Evolutionary conservation across 2,888 invertebrate genomes (phyloP), one percentile per base, ranked within the genome.

Genomic region (Cantharis nigra): DNA sequence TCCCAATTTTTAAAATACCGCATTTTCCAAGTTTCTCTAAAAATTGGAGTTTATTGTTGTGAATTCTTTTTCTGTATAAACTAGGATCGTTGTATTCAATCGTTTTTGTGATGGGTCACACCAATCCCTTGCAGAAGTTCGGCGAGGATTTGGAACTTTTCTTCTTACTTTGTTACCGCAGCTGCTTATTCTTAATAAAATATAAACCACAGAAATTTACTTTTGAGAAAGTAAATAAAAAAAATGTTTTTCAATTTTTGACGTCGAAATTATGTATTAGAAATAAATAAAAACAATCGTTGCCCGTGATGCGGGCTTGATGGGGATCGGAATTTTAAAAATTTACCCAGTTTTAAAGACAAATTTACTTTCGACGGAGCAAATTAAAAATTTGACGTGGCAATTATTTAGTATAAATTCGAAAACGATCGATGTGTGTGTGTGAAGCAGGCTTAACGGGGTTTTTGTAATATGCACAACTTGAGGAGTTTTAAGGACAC

Each of bases 401-500:
- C 13, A 49, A 49, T 49, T 49, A 49, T n/a, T 5, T n/a, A 2
- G 5, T n/a, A 49, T n/a, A 49, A 49, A 49, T 7, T 5, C n/a
- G n/a, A 49, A 49, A 49, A 49, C 7, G n/a, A n/a, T 49, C n/a
- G 49, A n/a, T n/a, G 49, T 9, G 7, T 49, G 7, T 49, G n/a
- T 49, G n/a, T 49, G 49, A n/a, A 5, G n/a, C n/a, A n/a, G n/a
- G 49, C 49, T 49, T 49, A 49, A 49, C 49, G 5, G 49, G 65
- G n/a, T 18, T 49, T 71, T 71, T 69, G 64, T 78, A 64, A n/a
- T 63, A 26, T 70, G 72, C 65, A 69, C 64, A 71, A 69, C 63
- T 69, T 71, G 75, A 75, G 74, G 70, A 78, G 76, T 77, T 76
- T 75, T 78, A 81, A 82, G 78, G 79, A 80, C 82, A 82, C 81